Percentiles rank a stretch among this genome's conserved stretches.
phyloP scores from a whole-genome alignment of 2,888 invertebrate genomes.

The Xylota segnis region DNA sequence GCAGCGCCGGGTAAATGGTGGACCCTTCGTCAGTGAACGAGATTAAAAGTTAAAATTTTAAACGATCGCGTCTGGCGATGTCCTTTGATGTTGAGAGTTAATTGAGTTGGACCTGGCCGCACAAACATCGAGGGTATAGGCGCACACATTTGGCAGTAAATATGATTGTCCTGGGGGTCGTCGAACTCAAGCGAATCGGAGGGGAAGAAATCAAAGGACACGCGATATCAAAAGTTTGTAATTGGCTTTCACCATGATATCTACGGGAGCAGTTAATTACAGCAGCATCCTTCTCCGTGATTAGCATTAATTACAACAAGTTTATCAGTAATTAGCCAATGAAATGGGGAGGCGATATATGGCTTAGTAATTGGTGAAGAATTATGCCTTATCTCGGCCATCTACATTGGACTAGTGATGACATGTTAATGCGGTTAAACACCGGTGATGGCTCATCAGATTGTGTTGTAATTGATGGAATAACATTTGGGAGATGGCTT shows the following conservation, averaged over 20 bases:
- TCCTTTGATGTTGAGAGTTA: conserved; percentile 18
- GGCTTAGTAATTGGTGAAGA: conserved; percentile 18
- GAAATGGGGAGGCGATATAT: neutral
- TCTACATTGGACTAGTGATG: neutral
- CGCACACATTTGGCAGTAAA: neutral
- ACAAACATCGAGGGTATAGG: neutral
- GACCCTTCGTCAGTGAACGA: neutral
- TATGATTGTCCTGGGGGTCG: neutral
- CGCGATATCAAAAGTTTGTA: neutral
- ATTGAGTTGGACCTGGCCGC: neutral
- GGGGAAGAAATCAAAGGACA: neutral
- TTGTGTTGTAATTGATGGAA: neutral
- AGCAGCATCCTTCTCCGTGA: neutral
- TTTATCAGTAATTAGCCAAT: neutral
- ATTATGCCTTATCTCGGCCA: conserved; percentile 1
- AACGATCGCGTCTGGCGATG: neutral
- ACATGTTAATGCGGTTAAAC: conserved; percentile 7
- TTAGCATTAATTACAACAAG: conserved; percentile 1
- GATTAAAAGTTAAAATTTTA: conserved; percentile 16
- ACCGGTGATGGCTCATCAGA: neutral
- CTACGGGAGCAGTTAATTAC: conserved; percentile 1
- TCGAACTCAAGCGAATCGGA: neutral
- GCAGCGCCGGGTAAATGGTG: neutral
- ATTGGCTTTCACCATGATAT: neutral
- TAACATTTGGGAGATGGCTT: too few relatives aligned